phyloP scores from a whole-genome alignment of 2,113 vertebrate genomes.

The Aegithalos caudatus region DNA sequence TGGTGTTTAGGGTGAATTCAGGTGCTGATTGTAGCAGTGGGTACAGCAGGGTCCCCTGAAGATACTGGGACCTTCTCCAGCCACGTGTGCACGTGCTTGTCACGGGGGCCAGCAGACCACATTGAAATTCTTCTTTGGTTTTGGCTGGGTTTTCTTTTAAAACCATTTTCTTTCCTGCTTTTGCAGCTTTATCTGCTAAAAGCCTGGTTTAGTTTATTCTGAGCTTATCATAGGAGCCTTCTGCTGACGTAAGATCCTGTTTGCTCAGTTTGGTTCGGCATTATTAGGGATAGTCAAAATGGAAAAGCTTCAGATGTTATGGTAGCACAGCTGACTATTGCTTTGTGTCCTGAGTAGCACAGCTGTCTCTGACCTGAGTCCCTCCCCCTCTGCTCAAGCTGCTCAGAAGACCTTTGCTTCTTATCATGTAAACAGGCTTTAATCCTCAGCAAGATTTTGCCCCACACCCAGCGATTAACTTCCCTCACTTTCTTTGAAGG shows the following conservation, averaged over 20 bases:
- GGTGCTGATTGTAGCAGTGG: not conserved
- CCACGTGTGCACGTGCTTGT: not conserved
- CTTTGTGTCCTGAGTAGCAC: not conserved
- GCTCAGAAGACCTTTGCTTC: not conserved
- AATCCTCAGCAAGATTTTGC: not conserved
- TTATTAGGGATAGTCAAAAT: not conserved
- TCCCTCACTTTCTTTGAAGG: not conserved
- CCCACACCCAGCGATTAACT: not conserved
- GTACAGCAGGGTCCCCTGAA: not conserved
- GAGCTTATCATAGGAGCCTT: not conserved
- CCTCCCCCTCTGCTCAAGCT: not conserved
- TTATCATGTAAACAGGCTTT: not conserved
- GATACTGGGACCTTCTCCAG: not conserved
- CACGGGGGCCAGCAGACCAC: not conserved
- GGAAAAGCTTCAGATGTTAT: not conserved
- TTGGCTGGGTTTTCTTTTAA: not conserved
- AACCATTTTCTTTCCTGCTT: not conserved
- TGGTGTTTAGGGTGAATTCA: not conserved
- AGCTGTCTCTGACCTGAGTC: not conserved
- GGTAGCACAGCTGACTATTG: not conserved
- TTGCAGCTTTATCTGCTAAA: not conserved
- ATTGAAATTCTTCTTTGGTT: not conserved
- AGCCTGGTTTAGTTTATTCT: not conserved
- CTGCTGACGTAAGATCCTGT: not conserved
- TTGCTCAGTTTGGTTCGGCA: not conserved